These are phyloP conservation scores for Pardalotus punctatus DNA, from an alignment of 2,113 vertebrate genomes.

Conservation along the genomic window DNA sequence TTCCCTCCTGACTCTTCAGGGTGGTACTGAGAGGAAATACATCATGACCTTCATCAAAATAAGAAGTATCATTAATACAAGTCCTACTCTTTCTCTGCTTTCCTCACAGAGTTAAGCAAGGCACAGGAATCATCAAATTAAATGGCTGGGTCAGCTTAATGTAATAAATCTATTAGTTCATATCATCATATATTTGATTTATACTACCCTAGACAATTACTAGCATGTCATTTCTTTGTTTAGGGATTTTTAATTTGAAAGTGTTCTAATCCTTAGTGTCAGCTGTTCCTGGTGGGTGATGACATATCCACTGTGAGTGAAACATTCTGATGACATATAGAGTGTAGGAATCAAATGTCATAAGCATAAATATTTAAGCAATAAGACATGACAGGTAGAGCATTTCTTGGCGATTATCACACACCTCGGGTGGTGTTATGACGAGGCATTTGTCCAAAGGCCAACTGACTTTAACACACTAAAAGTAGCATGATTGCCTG, in stretches of 20 bases:
- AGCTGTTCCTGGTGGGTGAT: slow-evolving; percentile 70
- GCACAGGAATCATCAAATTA: slow-evolving; percentile 34
- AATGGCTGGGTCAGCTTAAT: slow-evolving; percentile 57
- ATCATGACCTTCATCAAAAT: background rate
- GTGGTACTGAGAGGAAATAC: background rate
- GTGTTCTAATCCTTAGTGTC: slow-evolving; percentile 72
- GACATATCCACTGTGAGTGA: slow-evolving; percentile 69
- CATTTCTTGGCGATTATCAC: slow-evolving; percentile 68
- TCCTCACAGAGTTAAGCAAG: background rate
- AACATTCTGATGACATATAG: slow-evolving; percentile 72
- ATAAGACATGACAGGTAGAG: slow-evolving; percentile 72
- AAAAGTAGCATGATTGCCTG: slow-evolving; percentile 28
- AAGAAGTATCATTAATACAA: background rate
- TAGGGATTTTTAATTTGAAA: slow-evolving; percentile 70
- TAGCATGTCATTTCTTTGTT: slow-evolving; percentile 69
- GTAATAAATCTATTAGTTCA: slow-evolving; percentile 64
- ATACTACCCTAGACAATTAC: slow-evolving; percentile 60
- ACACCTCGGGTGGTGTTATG: slow-evolving; percentile 66
- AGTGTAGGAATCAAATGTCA: slow-evolving; percentile 70
- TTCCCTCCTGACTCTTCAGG: background rate
- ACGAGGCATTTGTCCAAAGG: slow-evolving; percentile 64
- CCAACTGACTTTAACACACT: slow-evolving; percentile 40
- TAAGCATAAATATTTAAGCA: slow-evolving; percentile 74
- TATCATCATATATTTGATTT: slow-evolving; percentile 65
- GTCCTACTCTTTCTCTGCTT: slow-evolving; percentile 3